These are phyloP conservation scores for Bovichtus diacanthus DNA, from an alignment of 2,797 vertebrate species.

Conservation along the genomic window DNA sequence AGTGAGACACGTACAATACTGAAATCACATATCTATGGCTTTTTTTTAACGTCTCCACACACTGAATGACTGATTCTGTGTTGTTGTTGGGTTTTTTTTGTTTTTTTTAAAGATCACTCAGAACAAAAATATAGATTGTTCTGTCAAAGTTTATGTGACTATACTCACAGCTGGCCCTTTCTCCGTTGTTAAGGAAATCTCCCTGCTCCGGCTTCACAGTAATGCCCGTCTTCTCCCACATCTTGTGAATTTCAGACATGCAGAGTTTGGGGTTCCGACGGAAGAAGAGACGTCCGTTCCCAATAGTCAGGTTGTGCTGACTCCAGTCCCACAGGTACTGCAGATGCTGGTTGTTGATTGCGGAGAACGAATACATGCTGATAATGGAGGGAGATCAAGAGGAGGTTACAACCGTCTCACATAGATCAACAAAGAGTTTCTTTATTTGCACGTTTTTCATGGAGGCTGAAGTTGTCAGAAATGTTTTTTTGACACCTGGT, in stretches of 20 bases:
- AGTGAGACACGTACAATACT: constrained; percentile 30
- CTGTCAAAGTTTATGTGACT: not conserved
- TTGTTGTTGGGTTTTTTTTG: too few species aligned
- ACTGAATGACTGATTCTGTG: not conserved
- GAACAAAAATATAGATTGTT: not conserved
- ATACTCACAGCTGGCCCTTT: constrained; percentile 95
- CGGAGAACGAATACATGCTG: constrained; percentile 95
- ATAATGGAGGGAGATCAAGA: constrained; percentile 7
- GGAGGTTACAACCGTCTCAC: constrained; percentile 19
- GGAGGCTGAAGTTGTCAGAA: not conserved
- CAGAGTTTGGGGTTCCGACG: constrained; percentile 96
- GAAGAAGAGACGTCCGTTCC: constrained; percentile 93
- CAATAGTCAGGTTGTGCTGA: constrained; percentile 95
- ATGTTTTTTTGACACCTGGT: constrained; percentile 51
- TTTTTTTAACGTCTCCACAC: not conserved
- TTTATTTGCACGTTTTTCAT: not conserved
- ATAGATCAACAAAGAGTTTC: not conserved
- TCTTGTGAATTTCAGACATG: constrained; percentile 94
- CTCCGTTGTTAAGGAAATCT: constrained; percentile 95
- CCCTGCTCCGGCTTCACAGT: constrained; percentile 89
- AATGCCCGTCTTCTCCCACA: constrained; percentile 93
- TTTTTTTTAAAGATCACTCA: not conserved
- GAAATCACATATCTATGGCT: not conserved
- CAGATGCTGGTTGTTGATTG: constrained; percentile 95
- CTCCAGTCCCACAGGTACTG: constrained; percentile 98